Conservation (phyloP, 2,113 vertebrate species). For the Sigmodon hispidus region DNA sequence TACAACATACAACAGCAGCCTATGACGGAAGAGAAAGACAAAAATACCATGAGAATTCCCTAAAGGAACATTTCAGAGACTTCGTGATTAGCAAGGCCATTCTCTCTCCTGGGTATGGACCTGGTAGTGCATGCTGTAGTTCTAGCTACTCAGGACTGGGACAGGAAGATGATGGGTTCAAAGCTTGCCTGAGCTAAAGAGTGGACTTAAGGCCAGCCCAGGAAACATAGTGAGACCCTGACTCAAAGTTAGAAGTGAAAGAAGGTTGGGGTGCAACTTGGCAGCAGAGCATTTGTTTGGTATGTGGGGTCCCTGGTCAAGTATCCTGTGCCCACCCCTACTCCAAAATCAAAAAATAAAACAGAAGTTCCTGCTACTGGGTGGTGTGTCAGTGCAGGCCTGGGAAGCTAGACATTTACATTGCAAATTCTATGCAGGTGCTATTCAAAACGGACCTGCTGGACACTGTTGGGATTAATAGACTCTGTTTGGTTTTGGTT, state of each 20-base stretch:
- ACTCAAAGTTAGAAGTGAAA: not conserved
- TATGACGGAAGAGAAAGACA: constrained; percentile 9
- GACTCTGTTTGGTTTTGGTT: not conserved
- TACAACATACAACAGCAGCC: not conserved
- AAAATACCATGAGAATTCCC: not conserved
- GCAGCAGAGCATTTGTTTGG: not conserved
- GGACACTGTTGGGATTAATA: not conserved
- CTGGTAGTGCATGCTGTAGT: not conserved
- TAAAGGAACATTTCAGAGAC: not conserved
- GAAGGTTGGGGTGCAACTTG: no score
- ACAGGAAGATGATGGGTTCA: not conserved
- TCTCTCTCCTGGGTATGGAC: not conserved
- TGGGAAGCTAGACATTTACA: constrained; percentile 15
- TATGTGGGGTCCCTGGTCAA: not conserved
- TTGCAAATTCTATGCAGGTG: not conserved
- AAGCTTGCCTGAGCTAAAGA: not conserved
- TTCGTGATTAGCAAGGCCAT: not conserved
- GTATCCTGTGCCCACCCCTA: not conserved
- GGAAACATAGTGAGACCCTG: not conserved
- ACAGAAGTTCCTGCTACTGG: not conserved
- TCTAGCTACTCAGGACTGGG: not conserved
- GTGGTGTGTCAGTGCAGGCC: not conserved
- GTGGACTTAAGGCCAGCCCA: not conserved
- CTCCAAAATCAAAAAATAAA: not conserved
- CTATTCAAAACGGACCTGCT: not conserved